Base-by-base conservation (phyloP, 2,888 invertebrate genomes). In the Scotopteryx bipunctaria region DNA sequence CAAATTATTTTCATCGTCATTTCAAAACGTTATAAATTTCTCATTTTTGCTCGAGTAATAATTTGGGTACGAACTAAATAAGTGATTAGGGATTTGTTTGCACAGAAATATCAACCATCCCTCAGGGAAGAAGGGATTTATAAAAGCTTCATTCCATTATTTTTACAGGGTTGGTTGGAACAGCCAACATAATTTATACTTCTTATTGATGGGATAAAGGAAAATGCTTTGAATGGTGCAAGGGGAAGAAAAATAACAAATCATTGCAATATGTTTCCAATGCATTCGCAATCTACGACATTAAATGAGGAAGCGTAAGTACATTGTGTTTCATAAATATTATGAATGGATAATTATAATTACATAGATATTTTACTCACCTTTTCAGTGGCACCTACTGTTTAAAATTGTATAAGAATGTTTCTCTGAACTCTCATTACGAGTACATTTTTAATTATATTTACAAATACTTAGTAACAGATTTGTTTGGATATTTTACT, bases 41-140 rank as follows among this genome's bases (percentile, higher is more conserved):
- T 25, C 13, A 27, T 42, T 33, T 43, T 43, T 38, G 37, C 37
- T 47, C 47, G n/a, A 38, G 33, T 31, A 47, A 47, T 43, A 37
- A 32, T 32, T 42, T 33, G 15, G 17, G 2, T 3, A 29, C n/a
- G 14, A 29, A 31, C 16, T 29, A 37, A 14, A 16, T 29, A 21
- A 17, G 19, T 6, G 16, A 42, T 15, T 33, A 37, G 19, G 31
- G 32, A 31, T 38, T 47, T 43, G 43, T 43, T 53, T 38, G 42
- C 33, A 38, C 15, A 42, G 27, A 13, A 52, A 46, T 37, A 42
- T 38, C 6, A 42, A 53, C 42, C 45, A 41, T 36, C 21, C 42
- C 52, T 15, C 19, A 25, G 21, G 45, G 35, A 31, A 41, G 23
- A 14, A 36, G 17, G 43, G 27, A 38, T 21, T 48, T 32, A 6